Evolutionary conservation across 2,888 invertebrate species (phyloP).

Genomic region (Campoplex capitator): DNA sequence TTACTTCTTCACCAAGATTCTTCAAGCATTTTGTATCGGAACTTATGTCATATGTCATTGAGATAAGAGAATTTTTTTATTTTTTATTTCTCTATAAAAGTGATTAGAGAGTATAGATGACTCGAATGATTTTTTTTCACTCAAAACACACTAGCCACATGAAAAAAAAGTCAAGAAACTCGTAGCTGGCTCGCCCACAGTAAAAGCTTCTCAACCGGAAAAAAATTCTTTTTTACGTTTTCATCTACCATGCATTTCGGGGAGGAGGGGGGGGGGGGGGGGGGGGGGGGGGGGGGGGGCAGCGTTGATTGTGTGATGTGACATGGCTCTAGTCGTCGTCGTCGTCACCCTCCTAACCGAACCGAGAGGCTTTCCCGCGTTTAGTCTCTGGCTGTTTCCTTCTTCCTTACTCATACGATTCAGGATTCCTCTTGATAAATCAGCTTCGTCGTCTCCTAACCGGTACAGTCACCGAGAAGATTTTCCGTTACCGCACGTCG

Average conservation of each 20-base stretch:
- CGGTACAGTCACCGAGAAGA: conserved; percentile 59
- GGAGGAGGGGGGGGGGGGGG: too few species aligned
- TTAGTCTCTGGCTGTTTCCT: neutral
- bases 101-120: conserved; percentile 5
- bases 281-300: too few species aligned
- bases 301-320: neutral
- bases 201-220: neutral
- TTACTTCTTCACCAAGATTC: neutral
- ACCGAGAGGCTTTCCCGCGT: conserved; percentile 36
- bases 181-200: neutral
- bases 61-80: neutral
- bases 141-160: neutral
- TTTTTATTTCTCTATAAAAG: neutral
- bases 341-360: neutral
- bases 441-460: conserved; percentile 55
- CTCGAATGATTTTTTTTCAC: neutral
- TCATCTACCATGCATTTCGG: neutral
- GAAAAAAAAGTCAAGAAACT: conserved; percentile 5
- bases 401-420: neutral
- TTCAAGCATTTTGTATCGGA: neutral
- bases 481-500: neutral
- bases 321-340: too few species aligned
- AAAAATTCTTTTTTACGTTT: neutral
- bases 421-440: conserved; percentile 45
- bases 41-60: neutral